A percentile compares a stretch with the other conserved stretches of the same genome.
Conservation (phyloP, 2,888 invertebrate genomes). For the Athalia cordata region DNA sequence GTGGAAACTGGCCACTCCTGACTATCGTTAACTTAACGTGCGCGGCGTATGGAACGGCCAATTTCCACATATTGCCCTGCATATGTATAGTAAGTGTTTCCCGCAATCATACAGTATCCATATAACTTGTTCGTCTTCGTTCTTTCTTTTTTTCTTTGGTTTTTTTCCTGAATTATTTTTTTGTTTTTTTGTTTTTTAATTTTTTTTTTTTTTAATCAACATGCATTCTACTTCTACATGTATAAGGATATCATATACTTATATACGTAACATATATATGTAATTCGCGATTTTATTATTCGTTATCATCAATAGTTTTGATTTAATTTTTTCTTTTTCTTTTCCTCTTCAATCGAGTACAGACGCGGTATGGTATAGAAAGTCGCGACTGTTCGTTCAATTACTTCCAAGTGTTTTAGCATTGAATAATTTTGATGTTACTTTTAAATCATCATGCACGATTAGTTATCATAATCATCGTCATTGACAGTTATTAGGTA, state of each 20-base stretch:
- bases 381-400: no score
- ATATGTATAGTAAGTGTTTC: conserved; percentile 1
- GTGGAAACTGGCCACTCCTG: no score
- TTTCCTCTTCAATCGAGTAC: not conserved
- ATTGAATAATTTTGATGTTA: no score
- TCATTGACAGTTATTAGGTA: no score
- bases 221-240: conserved; percentile 24
- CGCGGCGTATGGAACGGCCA: no score
- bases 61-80: no score
- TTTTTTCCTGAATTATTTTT: not conserved
- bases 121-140: not conserved
- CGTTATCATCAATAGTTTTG: not conserved
- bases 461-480: no score
- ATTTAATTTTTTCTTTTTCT: not conserved
- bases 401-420: no score
- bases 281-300: not conserved
- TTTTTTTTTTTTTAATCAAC: conserved; percentile 6
- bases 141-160: not conserved
- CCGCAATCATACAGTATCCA: not conserved
- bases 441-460: no score
- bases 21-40: no score
- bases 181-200: not conserved
- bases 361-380: not conserved
- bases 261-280: conserved; percentile 21
- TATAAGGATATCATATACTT: not conserved